Conservation (phyloP, 92 coral and sea anemone genomes). For the Actinostola sp. region DNA sequence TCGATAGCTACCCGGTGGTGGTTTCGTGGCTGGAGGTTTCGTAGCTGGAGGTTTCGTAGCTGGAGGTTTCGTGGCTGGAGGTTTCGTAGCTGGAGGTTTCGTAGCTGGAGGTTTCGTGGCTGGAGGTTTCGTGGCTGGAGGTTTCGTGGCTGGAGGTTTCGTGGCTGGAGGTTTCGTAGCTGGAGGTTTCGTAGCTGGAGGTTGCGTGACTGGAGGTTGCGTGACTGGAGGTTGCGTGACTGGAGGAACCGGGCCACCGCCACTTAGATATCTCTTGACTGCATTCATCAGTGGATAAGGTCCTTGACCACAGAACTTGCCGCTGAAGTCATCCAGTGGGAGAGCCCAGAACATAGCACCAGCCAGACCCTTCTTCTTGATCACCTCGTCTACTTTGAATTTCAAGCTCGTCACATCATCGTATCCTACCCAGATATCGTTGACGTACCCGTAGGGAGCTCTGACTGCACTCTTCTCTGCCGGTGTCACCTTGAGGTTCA, state of each 20-base stretch:
- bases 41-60: conserved; percentile 39
- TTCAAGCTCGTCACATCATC: conserved; percentile 59
- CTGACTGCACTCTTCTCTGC: conserved; percentile 51
- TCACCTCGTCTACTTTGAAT: conserved; percentile 38
- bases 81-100: no score
- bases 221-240: background rate
- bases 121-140: no score
- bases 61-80: no score
- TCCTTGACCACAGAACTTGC: conserved; percentile 76
- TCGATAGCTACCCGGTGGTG: conserved; percentile 25
- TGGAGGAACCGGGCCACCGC: conserved; percentile 69
- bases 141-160: no score
- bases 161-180: conserved; percentile 10
- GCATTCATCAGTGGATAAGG: conserved; percentile 80
- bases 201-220: conserved; percentile 10
- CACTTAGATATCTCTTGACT: conserved; percentile 70
- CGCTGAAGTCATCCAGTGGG: conserved; percentile 89
- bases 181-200: conserved; percentile 12
- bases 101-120: no score
- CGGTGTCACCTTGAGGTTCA: conserved; percentile 39
- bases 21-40: conserved; percentile 13
- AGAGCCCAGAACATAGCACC: conserved; percentile 99
- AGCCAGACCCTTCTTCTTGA: conserved; percentile 71
- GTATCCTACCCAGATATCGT: conserved; percentile 73
- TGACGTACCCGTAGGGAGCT: conserved; percentile 79